Evolutionary conservation across 2,888 invertebrate species (phyloP).

Genomic region (Ophioninae sp.): DNA sequence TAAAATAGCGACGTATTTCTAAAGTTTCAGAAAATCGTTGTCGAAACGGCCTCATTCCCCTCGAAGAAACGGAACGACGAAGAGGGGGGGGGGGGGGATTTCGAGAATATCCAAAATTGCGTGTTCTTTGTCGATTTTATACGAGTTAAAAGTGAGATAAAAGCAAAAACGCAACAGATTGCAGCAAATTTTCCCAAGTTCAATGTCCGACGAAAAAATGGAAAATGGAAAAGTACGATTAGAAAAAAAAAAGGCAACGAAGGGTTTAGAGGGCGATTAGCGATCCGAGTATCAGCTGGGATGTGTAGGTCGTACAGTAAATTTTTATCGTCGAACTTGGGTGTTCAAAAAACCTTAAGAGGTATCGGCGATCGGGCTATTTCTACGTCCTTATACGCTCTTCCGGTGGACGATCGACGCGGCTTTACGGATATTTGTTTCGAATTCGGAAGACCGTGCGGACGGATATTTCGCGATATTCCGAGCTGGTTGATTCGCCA

Average conservation of each 20-base stretch:
- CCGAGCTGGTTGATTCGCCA: constrained; percentile 11
- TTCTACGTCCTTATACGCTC: constrained; percentile 52
- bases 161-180: no score
- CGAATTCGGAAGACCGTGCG: constrained; percentile 49
- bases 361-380: constrained; percentile 54
- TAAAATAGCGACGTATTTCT: no score
- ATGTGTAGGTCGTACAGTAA: not conserved
- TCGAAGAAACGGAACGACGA: not conserved
- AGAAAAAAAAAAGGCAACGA: no score
- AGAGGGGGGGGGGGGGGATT: not conserved
- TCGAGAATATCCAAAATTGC: constrained; percentile 8
- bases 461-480: constrained; percentile 60
- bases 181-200: no score
- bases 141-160: constrained; percentile 1
- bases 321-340: constrained; percentile 32
- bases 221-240: no score
- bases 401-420: constrained; percentile 11
- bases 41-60: not conserved
- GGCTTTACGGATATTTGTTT: constrained; percentile 46
- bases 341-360: constrained; percentile 39
- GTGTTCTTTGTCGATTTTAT: constrained; percentile 35
- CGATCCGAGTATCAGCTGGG: no score
- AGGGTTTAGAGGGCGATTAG: no score
- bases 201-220: no score
- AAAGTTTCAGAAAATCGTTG: constrained; percentile 50